A percentile compares a stretch with the other conserved stretches of the same genome.
These are phyloP conservation scores for Catostomus latipinnis DNA, from an alignment of 2,797 vertebrate genomes.

Conservation along the genomic window DNA sequence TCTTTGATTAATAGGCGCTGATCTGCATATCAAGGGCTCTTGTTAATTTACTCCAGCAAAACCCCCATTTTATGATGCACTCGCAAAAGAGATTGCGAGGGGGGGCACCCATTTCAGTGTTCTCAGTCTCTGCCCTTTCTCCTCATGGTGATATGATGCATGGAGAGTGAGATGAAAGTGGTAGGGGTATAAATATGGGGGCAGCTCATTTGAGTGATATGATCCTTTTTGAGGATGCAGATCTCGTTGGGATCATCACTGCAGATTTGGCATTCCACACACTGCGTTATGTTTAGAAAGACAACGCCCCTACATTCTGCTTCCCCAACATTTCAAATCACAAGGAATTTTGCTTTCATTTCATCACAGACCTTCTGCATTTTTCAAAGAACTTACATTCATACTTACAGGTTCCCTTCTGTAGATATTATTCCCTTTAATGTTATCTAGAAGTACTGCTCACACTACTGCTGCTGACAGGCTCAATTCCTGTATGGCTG, in stretches of 20 bases:
- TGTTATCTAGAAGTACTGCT: slow-evolving; percentile 20
- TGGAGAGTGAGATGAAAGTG: slow-evolving; percentile 49
- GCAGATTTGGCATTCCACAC: slow-evolving; percentile 25
- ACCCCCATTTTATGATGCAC: slow-evolving; percentile 68
- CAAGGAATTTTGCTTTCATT: slow-evolving; percentile 18
- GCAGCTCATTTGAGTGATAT: slow-evolving; percentile 30
- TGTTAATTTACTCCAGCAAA: slow-evolving; percentile 81
- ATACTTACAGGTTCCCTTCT: slow-evolving; percentile 8
- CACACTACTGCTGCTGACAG: slow-evolving; percentile 10
- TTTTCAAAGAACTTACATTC: slow-evolving; percentile 32
- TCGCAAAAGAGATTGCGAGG: slow-evolving; percentile 60
- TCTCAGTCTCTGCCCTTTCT: slow-evolving; percentile 67
- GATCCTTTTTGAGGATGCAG: slow-evolving; percentile 28
- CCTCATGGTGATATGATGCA: slow-evolving; percentile 40
- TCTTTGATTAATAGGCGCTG: slow-evolving; percentile 85
- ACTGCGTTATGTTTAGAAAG: background rate
- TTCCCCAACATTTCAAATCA: slow-evolving; percentile 21
- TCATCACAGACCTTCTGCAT: slow-evolving; percentile 30
- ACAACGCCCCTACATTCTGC: slow-evolving; percentile 35
- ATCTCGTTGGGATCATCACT: slow-evolving; percentile 23
- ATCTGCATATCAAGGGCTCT: slow-evolving; percentile 87
- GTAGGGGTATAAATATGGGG: slow-evolving; percentile 46
- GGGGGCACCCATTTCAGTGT: slow-evolving; percentile 74
- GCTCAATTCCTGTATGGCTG: background rate
- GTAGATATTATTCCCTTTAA: slow-evolving; percentile 38